These are phyloP conservation scores for Tachysurus fulvidraco DNA, from an alignment of 2,113 vertebrate genomes.

Conservation along the genomic window DNA sequence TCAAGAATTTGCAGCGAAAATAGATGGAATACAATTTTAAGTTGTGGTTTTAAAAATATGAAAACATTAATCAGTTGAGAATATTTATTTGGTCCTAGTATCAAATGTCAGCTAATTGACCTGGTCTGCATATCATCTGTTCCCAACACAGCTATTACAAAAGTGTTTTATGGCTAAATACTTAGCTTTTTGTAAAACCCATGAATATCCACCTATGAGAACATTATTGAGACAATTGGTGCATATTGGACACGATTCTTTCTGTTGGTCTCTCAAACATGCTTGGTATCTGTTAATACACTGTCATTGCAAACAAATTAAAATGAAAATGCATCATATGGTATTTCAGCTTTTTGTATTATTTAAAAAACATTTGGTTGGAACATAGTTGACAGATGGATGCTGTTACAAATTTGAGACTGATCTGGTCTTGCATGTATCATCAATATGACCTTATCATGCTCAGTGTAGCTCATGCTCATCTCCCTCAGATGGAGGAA, in stretches of 20 bases:
- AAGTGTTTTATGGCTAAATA: not conserved
- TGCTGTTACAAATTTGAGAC: not conserved
- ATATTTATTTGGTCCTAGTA: not conserved
- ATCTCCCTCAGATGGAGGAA: conserved; percentile 82
- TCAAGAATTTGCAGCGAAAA: not conserved
- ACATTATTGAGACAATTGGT: not conserved
- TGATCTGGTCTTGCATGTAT: not conserved
- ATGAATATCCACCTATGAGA: not conserved
- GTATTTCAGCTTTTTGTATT: not conserved
- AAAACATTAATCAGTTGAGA: not conserved
- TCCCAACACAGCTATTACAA: not conserved
- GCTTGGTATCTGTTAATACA: not conserved
- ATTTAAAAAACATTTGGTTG: not conserved
- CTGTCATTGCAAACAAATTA: not conserved
- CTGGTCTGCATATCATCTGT: too few species aligned
- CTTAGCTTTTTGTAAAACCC: not conserved
- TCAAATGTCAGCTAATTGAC: not conserved
- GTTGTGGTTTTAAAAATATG: not conserved
- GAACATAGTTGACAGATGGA: not conserved
- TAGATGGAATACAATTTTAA: not conserved
- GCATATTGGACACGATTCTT: not conserved
- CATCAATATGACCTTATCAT: not conserved
- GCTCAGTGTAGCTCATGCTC: not conserved
- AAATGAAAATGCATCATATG: not conserved
- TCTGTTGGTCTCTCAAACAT: too few species aligned